Evolutionary conservation across 2,113 vertebrate species (phyloP).

Genomic region (Amphilophus citrinellus): DNA sequence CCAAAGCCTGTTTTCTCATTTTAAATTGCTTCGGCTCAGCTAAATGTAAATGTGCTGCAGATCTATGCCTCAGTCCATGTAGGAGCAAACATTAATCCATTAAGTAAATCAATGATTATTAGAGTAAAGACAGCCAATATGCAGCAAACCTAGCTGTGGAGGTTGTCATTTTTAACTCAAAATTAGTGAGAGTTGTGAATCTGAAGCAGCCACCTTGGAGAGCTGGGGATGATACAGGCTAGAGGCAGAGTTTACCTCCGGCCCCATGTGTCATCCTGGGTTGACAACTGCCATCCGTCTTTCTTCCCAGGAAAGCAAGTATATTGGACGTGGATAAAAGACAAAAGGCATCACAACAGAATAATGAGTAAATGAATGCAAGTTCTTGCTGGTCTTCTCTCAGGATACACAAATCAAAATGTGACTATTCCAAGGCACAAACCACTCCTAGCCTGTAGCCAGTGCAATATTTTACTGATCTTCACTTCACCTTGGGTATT

Average conservation of each 20-base stretch:
- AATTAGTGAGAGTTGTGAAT: conserved; percentile 49
- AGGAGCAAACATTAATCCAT: conserved; percentile 2
- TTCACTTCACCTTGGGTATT: conserved; percentile 47
- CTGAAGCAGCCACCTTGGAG: conserved; percentile 52
- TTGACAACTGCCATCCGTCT: conserved; percentile 67
- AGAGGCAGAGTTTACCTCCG: conserved; percentile 49
- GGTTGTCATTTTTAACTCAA: conserved; percentile 45
- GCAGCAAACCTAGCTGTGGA: conserved; percentile 13
- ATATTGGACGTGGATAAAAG: conserved; percentile 58
- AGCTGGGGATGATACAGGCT: conserved; percentile 35
- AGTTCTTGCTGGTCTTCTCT: conserved; percentile 32
- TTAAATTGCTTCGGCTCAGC: conserved; percentile 17
- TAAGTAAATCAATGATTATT: conserved; percentile 35
- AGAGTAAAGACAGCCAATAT: conserved; percentile 10
- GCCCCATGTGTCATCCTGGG: conserved; percentile 31
- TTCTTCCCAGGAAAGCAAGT: conserved; percentile 44
- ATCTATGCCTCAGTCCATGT: not conserved
- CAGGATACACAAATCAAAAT: conserved; percentile 64
- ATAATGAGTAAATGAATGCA: conserved; percentile 54
- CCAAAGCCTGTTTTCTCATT: not conserved
- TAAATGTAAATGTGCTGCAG: conserved; percentile 38
- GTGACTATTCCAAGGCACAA: conserved; percentile 48
- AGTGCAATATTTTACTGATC: conserved; percentile 40
- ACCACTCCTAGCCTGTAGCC: conserved; percentile 1
- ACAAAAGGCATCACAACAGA: conserved; percentile 58